These are phyloP conservation scores for Tor tambroides DNA, from an alignment of 2,113 vertebrate species.

Conservation along the genomic window DNA sequence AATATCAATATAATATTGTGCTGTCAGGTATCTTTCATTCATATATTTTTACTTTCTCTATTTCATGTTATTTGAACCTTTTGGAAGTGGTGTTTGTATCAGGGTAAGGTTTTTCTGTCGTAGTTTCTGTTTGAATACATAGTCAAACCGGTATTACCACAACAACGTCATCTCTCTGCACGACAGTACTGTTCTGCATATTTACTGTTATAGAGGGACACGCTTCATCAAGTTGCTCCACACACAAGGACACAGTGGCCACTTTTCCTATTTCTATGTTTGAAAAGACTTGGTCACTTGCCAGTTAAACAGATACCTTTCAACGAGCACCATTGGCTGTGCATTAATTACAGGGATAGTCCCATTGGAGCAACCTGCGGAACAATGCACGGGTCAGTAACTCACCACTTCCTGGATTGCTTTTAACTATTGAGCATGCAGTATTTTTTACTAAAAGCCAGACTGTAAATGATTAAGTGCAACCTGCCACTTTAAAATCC, in stretches of 20 bases:
- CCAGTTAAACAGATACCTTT: conserved; percentile 17
- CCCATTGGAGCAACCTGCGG: neutral
- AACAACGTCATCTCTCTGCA: neutral
- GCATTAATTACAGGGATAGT: conserved; percentile 26
- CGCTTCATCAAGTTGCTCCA: neutral
- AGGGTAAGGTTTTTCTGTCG: neutral
- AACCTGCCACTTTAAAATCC: no score
- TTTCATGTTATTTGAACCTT: neutral
- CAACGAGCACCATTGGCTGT: neutral
- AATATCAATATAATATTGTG: neutral
- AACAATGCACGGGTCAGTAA: conserved; percentile 1
- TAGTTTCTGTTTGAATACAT: neutral
- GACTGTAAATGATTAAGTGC: no score
- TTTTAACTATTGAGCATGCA: no score
- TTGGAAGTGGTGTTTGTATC: neutral
- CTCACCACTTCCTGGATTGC: neutral
- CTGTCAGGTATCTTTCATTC: neutral
- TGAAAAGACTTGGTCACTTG: neutral
- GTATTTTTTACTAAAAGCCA: no score
- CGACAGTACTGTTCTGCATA: neutral
- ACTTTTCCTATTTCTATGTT: neutral
- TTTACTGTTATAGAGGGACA: neutral
- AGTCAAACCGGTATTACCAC: neutral
- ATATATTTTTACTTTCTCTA: neutral
- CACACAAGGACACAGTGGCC: neutral